Conservation (phyloP, 2,888 invertebrate species). For the Ophonus ardosiacus region DNA sequence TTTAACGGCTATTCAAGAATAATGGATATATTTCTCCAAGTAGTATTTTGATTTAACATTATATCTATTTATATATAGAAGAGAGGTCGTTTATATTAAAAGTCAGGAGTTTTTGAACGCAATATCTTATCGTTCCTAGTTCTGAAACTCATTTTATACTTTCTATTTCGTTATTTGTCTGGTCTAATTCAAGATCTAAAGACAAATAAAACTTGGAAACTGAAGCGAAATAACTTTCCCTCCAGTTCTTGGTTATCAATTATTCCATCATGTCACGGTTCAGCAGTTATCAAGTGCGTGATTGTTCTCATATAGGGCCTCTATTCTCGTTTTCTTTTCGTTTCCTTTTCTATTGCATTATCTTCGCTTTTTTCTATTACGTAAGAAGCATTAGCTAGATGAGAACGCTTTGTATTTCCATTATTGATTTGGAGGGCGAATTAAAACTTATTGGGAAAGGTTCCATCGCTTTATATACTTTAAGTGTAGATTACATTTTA, state of each 20-base stretch:
- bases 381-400: constrained; percentile 30
- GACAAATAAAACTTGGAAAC: constrained; percentile 34
- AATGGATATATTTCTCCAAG: background rate
- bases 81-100: background rate
- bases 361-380: constrained; percentile 4
- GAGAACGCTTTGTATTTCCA: constrained; percentile 40
- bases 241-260: constrained; percentile 22
- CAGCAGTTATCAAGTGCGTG: constrained; percentile 13
- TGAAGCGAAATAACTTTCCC: constrained; percentile 19
- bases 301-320: constrained; percentile 16
- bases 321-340: background rate
- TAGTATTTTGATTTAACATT: background rate
- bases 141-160: background rate
- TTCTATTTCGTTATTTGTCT: constrained; percentile 19
- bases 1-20: too few species aligned
- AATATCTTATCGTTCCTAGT: background rate
- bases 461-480: background rate
- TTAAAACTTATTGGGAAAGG: constrained; percentile 16
- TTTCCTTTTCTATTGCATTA: background rate
- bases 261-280: constrained; percentile 15
- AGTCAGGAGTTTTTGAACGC: background rate
- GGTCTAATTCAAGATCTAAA: background rate
- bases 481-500: background rate
- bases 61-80: background rate
- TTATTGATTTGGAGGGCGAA: constrained; percentile 31